A percentile compares a stretch with the other conserved stretches of the same genome.
Evolutionary conservation across 2,888 invertebrate genomes (phyloP).

Genomic region (Proisotoma minuta): DNA sequence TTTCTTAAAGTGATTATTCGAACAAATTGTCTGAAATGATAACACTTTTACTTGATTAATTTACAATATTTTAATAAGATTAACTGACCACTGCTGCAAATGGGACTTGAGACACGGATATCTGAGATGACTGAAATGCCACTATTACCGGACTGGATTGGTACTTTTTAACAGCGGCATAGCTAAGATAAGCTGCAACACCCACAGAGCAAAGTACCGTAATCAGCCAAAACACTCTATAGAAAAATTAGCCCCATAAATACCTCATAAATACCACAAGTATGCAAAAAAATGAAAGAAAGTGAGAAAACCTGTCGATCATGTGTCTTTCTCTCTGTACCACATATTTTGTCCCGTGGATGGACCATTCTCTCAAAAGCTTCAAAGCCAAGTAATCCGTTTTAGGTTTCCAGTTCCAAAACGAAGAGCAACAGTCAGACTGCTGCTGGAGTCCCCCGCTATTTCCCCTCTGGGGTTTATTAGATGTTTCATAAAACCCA

Average conservation of each 20-base stretch:
- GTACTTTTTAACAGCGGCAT: not conserved
- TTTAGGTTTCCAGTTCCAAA: constrained; percentile 3
- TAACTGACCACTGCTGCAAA: not conserved
- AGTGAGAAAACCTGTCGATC: not conserved
- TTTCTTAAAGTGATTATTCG: not conserved
- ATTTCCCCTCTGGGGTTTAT: no score
- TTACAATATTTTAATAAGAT: no score
- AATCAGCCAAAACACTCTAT: not conserved
- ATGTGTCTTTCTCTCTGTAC: not conserved
- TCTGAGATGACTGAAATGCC: not conserved
- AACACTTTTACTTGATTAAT: no score
- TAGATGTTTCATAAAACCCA: no score
- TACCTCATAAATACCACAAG: not conserved
- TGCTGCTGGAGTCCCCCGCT: no score
- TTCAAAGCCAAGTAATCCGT: not conserved
- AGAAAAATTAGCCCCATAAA: not conserved
- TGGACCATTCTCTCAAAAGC: not conserved
- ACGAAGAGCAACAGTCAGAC: no score
- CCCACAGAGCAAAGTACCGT: not conserved
- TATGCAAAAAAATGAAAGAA: not conserved
- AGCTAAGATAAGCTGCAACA: not conserved
- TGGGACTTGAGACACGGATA: not conserved
- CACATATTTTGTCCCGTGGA: not conserved
- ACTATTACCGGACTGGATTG: not conserved
- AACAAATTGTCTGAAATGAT: no score